Base-by-base conservation (phyloP, 2,113 vertebrate genomes). In the Numenius arquata region DNA sequence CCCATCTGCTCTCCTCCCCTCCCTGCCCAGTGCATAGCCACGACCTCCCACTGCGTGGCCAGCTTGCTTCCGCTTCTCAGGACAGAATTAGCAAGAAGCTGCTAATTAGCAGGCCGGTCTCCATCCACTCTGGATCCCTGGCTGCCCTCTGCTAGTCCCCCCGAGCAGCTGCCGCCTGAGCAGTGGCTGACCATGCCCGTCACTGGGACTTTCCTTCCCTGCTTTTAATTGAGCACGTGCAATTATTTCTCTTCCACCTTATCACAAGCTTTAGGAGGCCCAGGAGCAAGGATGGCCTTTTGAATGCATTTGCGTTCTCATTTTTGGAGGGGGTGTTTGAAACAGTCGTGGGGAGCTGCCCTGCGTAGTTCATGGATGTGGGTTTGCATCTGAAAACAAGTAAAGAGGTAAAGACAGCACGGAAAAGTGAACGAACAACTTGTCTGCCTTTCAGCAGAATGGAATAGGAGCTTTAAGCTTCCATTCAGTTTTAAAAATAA, bases 1-100 rank as follows among this genome's bases (percentile, higher is more conserved):
- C 32, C 43, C 53, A 47, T 52, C 34, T 47, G 36, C 62, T 71
- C 32, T 67, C 30, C 20, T 81, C 40, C 40, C 32, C 36, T 92
- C 66, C 12, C 1, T n/a, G 71, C 63, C 41, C 20, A 16, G 29
- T 2, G 4, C 3, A 2, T 0, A 3, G 48, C 66, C 6, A 0
- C 2, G 26, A 55, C 71, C 78, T 74, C 53, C 79, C 0, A 0
- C 68, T 11, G 3, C 1, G 14, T 18, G 75, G 30, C 72, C 68
- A 14, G 43, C 3, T 7, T 48, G 9, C 32, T 93, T 92, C 75
- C 14, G 5, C 70, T 59, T 61, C 65, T 27, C 1, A 0, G 61
- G 36, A 68, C 65, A 62, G 48, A 62, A 79, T 74, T 86, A 74
- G 66, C 6, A 9, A 89, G 71, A 73, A 92, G 41, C 21, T 91